These are phyloP conservation scores for Luscinia megarhynchos DNA, from an alignment of 2,797 vertebrate genomes.

Conservation along the genomic window DNA sequence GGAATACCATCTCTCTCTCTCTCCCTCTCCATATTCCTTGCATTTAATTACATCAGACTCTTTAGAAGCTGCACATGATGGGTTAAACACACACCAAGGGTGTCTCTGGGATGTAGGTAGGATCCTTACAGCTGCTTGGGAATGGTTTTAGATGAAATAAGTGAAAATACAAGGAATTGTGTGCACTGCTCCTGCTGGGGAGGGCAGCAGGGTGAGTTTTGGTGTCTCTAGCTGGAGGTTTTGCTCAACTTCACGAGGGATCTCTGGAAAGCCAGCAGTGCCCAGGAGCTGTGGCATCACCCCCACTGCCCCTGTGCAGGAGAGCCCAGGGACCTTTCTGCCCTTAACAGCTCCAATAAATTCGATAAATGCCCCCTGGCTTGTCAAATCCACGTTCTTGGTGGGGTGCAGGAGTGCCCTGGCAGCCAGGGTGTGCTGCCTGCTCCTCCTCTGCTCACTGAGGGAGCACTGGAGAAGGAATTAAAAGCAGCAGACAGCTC, in stretches of 20 bases:
- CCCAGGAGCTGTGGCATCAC: not conserved
- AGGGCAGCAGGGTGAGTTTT: not conserved
- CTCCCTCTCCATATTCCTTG: fast-evolving
- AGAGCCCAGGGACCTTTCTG: not conserved
- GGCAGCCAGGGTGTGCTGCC: not conserved
- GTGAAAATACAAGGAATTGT: not conserved
- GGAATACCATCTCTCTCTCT: not conserved
- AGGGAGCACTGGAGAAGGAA: not conserved
- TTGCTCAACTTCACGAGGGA: not conserved
- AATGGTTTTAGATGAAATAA: not conserved
- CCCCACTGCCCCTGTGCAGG: not conserved
- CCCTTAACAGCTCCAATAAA: not conserved
- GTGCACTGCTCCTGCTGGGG: not conserved
- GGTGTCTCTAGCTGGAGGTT: not conserved
- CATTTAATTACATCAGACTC: not conserved
- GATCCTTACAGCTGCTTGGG: not conserved
- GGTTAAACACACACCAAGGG: not conserved
- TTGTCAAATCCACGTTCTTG: not conserved
- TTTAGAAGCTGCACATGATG: not conserved
- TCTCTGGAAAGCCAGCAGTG: not conserved
- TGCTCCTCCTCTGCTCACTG: not conserved
- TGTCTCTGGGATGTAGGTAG: not conserved
- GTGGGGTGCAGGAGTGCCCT: not conserved
- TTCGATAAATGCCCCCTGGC: not conserved
- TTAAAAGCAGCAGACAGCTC: not conserved